Conservation (phyloP, 2,888 invertebrate species). For the Calliphora vomitoria region DNA sequence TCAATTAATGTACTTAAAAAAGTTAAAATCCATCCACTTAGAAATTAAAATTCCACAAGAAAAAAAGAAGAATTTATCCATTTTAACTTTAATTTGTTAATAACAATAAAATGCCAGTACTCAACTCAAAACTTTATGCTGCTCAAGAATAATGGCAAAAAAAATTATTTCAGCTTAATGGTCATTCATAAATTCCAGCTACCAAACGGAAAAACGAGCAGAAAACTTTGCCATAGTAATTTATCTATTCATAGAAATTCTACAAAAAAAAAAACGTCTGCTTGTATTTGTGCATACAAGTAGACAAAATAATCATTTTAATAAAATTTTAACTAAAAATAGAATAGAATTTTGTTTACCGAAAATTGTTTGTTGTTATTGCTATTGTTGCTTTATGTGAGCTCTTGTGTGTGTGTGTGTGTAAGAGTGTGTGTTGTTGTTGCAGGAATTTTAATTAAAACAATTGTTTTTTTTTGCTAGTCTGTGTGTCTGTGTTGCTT, state of each 20-base stretch:
- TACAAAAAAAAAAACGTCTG: not conserved
- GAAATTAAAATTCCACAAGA: not conserved
- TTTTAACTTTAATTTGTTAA: conserved; percentile 1
- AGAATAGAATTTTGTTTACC: not conserved
- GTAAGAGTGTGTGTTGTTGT: not conserved
- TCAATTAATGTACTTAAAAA: not conserved
- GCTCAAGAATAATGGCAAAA: not conserved
- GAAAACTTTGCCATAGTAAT: not conserved
- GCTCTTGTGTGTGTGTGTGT: not conserved
- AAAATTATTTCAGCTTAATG: not conserved
- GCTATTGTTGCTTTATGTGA: not conserved
- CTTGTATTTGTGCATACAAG: not conserved
- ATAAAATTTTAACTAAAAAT: conserved; percentile 15
- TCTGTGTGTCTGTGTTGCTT: not conserved
- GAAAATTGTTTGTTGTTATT: not conserved
- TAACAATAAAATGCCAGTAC: conserved; percentile 2
- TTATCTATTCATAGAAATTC: conserved; percentile 12
- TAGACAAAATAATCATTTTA: conserved; percentile 16
- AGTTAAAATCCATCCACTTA: not conserved
- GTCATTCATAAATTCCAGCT: conserved; percentile 19
- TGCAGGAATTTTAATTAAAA: conserved; percentile 54
- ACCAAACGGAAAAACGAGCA: not conserved
- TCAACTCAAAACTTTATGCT: not conserved
- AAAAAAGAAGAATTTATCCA: not conserved
- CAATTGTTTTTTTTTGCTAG: not conserved